Evolutionary conservation across 92 coral and sea anemone genomes (phyloP), one percentile per base, ranked within the genome.

Genomic region (Epizoanthus rinbou): DNA sequence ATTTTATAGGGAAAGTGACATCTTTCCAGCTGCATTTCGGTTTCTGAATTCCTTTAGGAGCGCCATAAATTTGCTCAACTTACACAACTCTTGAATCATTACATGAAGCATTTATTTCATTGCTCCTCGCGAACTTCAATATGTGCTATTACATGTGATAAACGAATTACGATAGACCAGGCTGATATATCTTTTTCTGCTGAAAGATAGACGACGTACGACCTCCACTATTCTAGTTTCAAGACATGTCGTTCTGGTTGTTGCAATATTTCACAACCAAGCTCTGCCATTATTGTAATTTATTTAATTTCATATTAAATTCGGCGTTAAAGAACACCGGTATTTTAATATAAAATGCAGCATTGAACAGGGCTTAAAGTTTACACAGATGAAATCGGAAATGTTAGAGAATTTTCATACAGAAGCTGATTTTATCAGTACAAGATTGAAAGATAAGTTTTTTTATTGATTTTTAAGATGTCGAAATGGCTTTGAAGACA

Each of bases 1-100:
- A 91, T 93, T 81, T 75, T 93, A 18, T 91, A 84, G 80, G 64
- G 23, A 53, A 54, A 52, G 50, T 19, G 13, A 14, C 16, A 37
- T 43, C 8, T 41, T 17, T 37, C n/a, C 54, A 18, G 50, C 59
- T 73, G 43, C 21, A 22, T 31, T 76, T 59, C 19, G 13, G 33
- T 31, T 16, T 50, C 41, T n/a, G 41, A 35, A 11, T 57, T 19
- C 82, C 16, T 59, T 64, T 23, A 10, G 8, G 37, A 78, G 82
- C 22, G 37, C 11, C 41, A 1, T 78, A 21, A 5, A 39, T 57
- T 63, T 22, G 19, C 39, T 58, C 68, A 21, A 33, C 21, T n/a
- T 76, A 22, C 56, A 57, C 5, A 50, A 4, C 16, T n/a, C 57
- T 57, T 22, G 23, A 56, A 21, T 56, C 80, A 23, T 53, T 25